Base-by-base conservation (phyloP, 1,140 invertebrate species). In the Maconellicoccus hirsutus region DNA sequence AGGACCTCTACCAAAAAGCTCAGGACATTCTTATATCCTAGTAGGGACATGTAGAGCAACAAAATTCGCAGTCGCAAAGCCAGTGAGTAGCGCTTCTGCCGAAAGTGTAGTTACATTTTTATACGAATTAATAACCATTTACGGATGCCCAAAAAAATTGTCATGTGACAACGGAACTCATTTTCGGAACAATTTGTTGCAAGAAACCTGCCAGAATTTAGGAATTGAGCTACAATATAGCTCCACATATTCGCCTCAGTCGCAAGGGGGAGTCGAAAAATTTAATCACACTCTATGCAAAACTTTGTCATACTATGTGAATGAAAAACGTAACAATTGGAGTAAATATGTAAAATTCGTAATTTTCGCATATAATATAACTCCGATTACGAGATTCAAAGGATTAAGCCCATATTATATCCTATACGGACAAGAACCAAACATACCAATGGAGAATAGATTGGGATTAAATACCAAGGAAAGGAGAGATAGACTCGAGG, bases 211-310 rank as follows among this genome's bases (percentile, higher is more conserved):
- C 7, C n/a, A 69, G 8, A 29, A 71, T 6, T 26, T 71, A 10
- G 71, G 33, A 0, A 71, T 71, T 39, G 59, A 66, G 33, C 14
- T 66, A 69, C 33, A 39, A n/a, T 71, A 59, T n/a, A 63, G 59
- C 4, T 39, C 70, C 7, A 38, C 2, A 2, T 66, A 71, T 12
- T n/a, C 59, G 1, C 29, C 61, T 16, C 61, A 71, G 33, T 23
- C 59, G 7, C 71, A 71, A 69, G 71, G 71, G 12, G 33, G 29
- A 7, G 39, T 38, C 7, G 61, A 71, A 71, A 66, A 25, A 39
- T 39, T 66, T 7, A 71, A 71, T 21, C 27, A 19, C 6, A 63
- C 66, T 8, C 16, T 71, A n/a, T 71, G 71, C 7, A 22, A 66
- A 8, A 22, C 61, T 3, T 16, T 71, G 21, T 26, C 16, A 63